A percentile compares a stretch with the other conserved stretches of the same genome.
Conservation (phyloP, 2,888 invertebrate genomes). For the Pyrocoelia pectoralis region DNA sequence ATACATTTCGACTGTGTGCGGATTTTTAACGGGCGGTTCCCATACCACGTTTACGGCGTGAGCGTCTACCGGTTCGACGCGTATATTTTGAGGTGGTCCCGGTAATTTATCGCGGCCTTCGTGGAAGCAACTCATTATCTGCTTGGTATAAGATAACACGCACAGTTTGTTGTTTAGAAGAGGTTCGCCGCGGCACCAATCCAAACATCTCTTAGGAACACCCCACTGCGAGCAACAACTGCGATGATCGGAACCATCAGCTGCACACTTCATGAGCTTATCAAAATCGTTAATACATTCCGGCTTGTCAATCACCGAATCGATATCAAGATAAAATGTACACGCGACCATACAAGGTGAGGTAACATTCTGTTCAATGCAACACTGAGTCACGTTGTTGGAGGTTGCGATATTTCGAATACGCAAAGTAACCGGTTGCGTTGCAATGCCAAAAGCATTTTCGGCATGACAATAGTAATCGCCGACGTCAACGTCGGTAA, state of each 20-base stretch:
- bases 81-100: conserved; percentile 78
- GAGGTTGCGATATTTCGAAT: conserved; percentile 70
- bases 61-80: conserved; percentile 65
- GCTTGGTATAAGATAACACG: conserved; percentile 75
- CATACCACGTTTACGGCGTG: conserved; percentile 71
- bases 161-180: conserved; percentile 72
- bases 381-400: conserved; percentile 82
- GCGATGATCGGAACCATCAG: conserved; percentile 83
- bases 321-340: conserved; percentile 83
- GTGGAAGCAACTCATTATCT: conserved; percentile 82
- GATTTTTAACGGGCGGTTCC: conserved; percentile 84
- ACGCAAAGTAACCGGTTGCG: conserved; percentile 77
- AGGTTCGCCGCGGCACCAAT: conserved; percentile 84
- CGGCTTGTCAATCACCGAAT: conserved; percentile 80
- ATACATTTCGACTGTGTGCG: conserved; percentile 82
- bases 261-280: conserved; percentile 86
- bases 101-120: conserved; percentile 80
- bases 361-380: conserved; percentile 81
- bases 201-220: conserved; percentile 82
- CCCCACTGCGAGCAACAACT: conserved; percentile 83
- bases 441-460: conserved; percentile 79
- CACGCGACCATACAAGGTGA: conserved; percentile 83
- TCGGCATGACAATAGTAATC: conserved; percentile 88
- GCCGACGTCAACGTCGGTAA: conserved; percentile 75
- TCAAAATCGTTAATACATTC: conserved; percentile 85